These are phyloP conservation scores for Umimayanthus chanpuru DNA, from an alignment of 92 coral and sea anemone species.

Conservation along the genomic window DNA sequence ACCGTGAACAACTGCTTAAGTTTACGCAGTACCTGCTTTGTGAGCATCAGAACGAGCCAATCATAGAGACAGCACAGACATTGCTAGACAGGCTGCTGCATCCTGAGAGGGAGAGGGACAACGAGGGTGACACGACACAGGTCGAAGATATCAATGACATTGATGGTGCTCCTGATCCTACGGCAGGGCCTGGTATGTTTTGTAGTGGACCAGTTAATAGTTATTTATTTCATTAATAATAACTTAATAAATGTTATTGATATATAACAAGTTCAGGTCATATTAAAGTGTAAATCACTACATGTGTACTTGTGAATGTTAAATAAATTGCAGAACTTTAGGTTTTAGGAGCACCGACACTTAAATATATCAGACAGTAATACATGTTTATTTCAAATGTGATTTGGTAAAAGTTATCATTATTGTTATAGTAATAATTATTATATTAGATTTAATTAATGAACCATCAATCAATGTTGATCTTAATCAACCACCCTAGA, in stretches of 20 bases:
- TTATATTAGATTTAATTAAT: too few relatives aligned
- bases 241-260: background rate
- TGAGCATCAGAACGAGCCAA: conserved; percentile 77
- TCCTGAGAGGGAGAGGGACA: conserved; percentile 37
- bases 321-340: too few relatives aligned
- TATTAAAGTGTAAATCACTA: too few relatives aligned
- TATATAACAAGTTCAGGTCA: too few relatives aligned
- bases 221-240: background rate
- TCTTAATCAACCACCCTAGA: too few relatives aligned
- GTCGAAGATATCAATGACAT: conserved; percentile 75
- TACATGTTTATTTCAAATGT: too few relatives aligned
- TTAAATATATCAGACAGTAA: too few relatives aligned
- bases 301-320: too few relatives aligned
- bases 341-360: too few relatives aligned
- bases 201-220: background rate
- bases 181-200: conserved; percentile 92
- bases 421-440: too few relatives aligned
- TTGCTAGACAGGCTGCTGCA: conserved; percentile 77
- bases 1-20: conserved; percentile 85
- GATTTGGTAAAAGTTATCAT: too few relatives aligned
- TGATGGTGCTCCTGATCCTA: conserved; percentile 97
- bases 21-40: conserved; percentile 85
- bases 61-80: conserved; percentile 87
- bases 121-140: conserved; percentile 38
- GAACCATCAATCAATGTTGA: too few relatives aligned